Conservation (phyloP, 2,797 vertebrate species). For the Lates japonicus region DNA sequence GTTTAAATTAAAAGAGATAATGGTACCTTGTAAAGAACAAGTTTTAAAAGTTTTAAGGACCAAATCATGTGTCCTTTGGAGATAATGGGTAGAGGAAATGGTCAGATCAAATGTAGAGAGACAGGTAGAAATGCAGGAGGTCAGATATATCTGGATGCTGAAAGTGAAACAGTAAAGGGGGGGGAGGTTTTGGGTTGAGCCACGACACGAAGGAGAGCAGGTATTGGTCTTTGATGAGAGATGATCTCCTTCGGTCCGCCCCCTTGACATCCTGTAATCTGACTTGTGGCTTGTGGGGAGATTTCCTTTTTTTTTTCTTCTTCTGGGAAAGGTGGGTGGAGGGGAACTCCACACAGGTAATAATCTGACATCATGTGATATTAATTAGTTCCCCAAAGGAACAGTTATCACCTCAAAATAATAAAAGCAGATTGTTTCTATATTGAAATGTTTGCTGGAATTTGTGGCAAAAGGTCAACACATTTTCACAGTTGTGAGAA, state of each 20-base stretch:
- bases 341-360: neutral
- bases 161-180: neutral
- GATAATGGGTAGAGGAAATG: fast-evolving
- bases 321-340: neutral
- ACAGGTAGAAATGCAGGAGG: neutral
- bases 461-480: no score
- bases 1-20: neutral
- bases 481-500: no score
- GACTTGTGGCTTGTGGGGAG: slow-evolving; percentile 18
- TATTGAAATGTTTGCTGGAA: no score
- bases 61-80: neutral
- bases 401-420: no score
- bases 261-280: slow-evolving; percentile 39
- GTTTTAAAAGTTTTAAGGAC: neutral
- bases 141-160: neutral
- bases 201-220: slow-evolving; percentile 12
- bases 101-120: fast-evolving
- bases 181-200: neutral
- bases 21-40: neutral
- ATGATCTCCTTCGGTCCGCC: slow-evolving; percentile 38
- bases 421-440: no score
- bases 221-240: slow-evolving; percentile 20
- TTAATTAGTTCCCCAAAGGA: neutral
- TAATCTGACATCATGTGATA: neutral
- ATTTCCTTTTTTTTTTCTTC: neutral